Evolutionary conservation across 2,113 vertebrate genomes (phyloP), one percentile per base, ranked within the genome.

Genomic region (Thomomys bottae): DNA sequence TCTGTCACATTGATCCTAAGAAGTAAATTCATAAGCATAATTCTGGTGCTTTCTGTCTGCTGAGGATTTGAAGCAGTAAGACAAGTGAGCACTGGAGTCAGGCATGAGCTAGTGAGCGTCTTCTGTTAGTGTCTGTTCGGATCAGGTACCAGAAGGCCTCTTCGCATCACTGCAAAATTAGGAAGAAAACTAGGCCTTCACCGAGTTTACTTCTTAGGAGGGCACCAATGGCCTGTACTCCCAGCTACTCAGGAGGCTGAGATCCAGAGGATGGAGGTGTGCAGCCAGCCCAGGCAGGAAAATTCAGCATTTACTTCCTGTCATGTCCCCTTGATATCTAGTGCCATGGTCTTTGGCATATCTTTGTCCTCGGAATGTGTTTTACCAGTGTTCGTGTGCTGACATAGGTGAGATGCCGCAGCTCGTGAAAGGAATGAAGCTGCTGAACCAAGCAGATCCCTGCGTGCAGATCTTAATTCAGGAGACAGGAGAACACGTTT

Each of bases 401-500:
- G 89, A 91, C 70, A 54, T 75, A 99, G 99, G 98, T 97, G 99
- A 99, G 91, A 99, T 99, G 99, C 98, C 98, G 38, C 99, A 99
- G 96, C 98, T 99, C 93, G 98, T 99, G 73, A 98, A 92, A 90
- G 99, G 99, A 64, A 99, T 99, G 99, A 99, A 98, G 89, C 97
- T 99, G 93, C 96, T 99, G 97, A 99, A 99, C 98, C 99, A 99
- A 94, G 99, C 99, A 3, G 99, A 99, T 96, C 99, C 99, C 0
- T 99, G 99, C 80, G 99, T 98, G 11, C 98, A 99, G 84, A 98
- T 99, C 91, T 97, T 99, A 92, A 99, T 99, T 92, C 99, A 99
- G 97, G 99, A 99, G 95, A 99, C 98, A 0, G 99, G 99, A 75
- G 99, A 99, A 85, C 99, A 99, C 7, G 99, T 99, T 72, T 96